Conservation (phyloP, 2,113 vertebrate species). For the Protomyctophum bolini region DNA sequence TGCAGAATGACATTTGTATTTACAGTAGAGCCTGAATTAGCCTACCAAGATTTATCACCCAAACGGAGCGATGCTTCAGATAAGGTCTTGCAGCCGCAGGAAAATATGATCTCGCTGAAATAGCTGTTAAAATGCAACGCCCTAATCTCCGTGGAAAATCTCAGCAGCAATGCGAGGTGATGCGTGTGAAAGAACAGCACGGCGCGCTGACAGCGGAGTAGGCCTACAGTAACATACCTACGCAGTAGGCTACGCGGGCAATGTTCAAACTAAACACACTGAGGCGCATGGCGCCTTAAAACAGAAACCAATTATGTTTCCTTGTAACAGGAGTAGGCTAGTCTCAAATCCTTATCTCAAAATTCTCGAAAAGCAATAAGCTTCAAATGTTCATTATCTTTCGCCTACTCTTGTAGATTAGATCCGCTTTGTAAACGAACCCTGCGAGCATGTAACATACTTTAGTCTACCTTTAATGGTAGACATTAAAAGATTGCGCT, state of each 20-base stretch:
- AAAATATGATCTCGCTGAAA: background rate
- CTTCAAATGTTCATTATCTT: background rate
- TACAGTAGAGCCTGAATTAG: background rate
- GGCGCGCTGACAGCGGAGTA: background rate
- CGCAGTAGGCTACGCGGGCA: background rate
- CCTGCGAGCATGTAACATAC: too few species aligned
- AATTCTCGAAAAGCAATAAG: background rate
- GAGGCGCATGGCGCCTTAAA: constrained; percentile 38
- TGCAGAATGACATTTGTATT: constrained; percentile 22
- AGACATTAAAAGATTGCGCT: too few species aligned
- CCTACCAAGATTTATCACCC: constrained; percentile 29
- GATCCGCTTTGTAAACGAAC: background rate
- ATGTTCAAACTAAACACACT: constrained; percentile 1
- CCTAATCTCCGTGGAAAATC: constrained; percentile 17
- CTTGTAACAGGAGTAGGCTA: background rate
- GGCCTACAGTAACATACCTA: too few species aligned
- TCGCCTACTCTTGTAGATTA: background rate
- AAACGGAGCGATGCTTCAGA: background rate
- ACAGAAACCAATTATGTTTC: constrained; percentile 11
- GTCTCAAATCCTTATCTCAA: constrained; percentile 15
- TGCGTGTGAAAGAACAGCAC: background rate
- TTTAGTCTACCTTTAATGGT: too few species aligned
- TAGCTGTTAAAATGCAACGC: background rate
- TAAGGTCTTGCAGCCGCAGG: background rate
- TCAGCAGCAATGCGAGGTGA: constrained; percentile 15